phyloP scores from a whole-genome alignment of 2,113 vertebrate genomes.

The Dolichallabes microphthalmus region DNA sequence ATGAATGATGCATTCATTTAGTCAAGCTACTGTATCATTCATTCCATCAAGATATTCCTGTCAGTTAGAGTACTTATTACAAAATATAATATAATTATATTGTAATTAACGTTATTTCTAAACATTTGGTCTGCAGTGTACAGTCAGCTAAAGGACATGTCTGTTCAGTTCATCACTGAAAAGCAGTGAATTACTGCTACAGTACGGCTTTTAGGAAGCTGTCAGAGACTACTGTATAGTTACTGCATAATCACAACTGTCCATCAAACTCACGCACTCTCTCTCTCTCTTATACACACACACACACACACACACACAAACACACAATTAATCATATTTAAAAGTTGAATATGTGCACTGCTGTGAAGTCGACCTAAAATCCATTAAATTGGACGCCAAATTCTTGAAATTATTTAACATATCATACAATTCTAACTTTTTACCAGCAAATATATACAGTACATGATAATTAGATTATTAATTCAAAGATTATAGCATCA shows the following conservation, averaged over 20 bases:
- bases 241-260: constrained; percentile 27
- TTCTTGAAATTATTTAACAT: constrained; percentile 36
- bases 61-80: neutral
- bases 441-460: neutral
- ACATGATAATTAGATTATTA: neutral
- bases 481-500: neutral
- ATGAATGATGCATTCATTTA: neutral
- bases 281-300: neutral
- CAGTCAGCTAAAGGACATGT: neutral
- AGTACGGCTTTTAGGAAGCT: constrained; percentile 30
- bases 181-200: constrained; percentile 25
- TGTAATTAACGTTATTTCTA: neutral
- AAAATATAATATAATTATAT: neutral
- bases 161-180: constrained; percentile 1
- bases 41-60: neutral
- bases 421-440: neutral
- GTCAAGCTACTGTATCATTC: neutral
- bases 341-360: constrained; percentile 62
- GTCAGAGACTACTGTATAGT: constrained; percentile 26
- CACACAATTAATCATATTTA: constrained; percentile 48
- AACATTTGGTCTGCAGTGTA: neutral
- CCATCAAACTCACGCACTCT: neutral
- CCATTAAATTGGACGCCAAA: constrained; percentile 19
- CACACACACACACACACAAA: neutral
- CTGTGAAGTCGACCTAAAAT: constrained; percentile 58